A percentile compares a stretch with the other conserved stretches of the same genome.
Evolutionary conservation across 2,888 invertebrate species (phyloP).

Genomic region (Bombylius discolor): DNA sequence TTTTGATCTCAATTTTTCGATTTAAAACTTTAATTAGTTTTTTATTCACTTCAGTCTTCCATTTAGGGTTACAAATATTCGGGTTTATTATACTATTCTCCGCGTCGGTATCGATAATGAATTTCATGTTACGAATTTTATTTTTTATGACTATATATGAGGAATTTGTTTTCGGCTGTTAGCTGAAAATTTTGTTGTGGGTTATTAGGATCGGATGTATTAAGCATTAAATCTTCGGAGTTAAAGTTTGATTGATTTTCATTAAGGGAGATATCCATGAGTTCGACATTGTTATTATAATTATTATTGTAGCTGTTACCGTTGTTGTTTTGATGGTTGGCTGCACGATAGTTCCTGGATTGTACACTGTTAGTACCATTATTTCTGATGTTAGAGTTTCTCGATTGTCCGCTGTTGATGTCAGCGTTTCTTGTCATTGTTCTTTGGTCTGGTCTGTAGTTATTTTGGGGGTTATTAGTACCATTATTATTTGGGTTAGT

Average conservation of each 20-base stretch:
- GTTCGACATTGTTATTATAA: neutral
- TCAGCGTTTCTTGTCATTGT: too few species aligned
- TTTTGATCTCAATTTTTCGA: neutral
- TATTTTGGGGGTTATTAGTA: too few species aligned
- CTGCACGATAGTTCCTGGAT: too few species aligned
- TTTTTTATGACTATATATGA: constrained; percentile 3
- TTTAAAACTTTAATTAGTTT: neutral
- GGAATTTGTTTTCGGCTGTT: neutral
- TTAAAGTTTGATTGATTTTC: neutral
- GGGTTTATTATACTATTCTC: neutral
- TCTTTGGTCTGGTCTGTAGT: too few species aligned
- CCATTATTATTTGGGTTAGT: too few species aligned
- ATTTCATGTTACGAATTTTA: neutral
- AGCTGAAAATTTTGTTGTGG: neutral
- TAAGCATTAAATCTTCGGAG: too few species aligned
- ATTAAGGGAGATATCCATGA: neutral
- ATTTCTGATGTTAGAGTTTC: too few species aligned
- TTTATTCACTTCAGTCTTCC: constrained; percentile 1
- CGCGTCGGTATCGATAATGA: neutral
- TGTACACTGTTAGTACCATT: too few species aligned
- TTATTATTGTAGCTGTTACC: too few species aligned
- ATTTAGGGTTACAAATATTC: neutral
- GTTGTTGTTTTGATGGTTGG: too few species aligned
- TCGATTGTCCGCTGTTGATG: too few species aligned
- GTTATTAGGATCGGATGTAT: too few species aligned